A percentile compares a stretch with the other conserved stretches of the same genome.
phyloP scores from a whole-genome alignment of 2,888 invertebrate genomes.

The Rhingia rostrata region DNA sequence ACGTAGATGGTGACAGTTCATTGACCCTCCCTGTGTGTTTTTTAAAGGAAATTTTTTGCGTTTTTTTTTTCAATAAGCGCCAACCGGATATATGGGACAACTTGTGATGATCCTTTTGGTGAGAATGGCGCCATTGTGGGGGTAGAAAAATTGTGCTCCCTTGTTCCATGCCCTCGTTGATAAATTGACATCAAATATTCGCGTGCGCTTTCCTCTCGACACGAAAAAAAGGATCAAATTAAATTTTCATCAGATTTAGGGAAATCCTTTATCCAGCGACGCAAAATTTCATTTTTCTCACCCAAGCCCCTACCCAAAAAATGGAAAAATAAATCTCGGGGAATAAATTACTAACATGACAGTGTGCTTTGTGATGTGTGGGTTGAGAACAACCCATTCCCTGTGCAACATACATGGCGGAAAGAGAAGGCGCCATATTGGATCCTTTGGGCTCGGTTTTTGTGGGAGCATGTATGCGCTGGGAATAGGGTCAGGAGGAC shows the following conservation, averaged over 20 bases:
- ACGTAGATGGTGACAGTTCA: slow-evolving; percentile 42
- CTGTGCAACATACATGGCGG: slow-evolving; percentile 1
- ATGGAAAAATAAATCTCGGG: slow-evolving; percentile 20
- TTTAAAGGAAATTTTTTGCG: neutral
- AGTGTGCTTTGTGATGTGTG: slow-evolving; percentile 37
- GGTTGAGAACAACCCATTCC: slow-evolving; percentile 22
- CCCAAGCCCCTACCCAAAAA: slow-evolving; percentile 13
- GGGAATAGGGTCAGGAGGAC: slow-evolving; percentile 69
- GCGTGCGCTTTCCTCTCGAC: neutral
- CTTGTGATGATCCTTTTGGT: slow-evolving; percentile 58
- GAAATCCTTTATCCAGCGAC: slow-evolving; percentile 42
- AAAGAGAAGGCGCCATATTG: slow-evolving; percentile 17
- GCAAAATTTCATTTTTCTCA: slow-evolving; percentile 54
- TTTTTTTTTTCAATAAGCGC: too few species aligned
- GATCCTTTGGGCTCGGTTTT: slow-evolving; percentile 44
- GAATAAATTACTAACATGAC: slow-evolving; percentile 70
- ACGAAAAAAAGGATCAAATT: slow-evolving; percentile 49
- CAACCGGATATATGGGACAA: slow-evolving; percentile 20
- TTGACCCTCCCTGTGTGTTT: slow-evolving; percentile 4
- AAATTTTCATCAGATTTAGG: slow-evolving; percentile 70
- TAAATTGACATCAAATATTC: slow-evolving; percentile 73
- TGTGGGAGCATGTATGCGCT: slow-evolving; percentile 10
- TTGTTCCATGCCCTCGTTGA: slow-evolving; percentile 56
- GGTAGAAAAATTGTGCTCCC: slow-evolving; percentile 22
- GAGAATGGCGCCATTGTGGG: slow-evolving; percentile 20